Evolutionary conservation across 2,888 invertebrate genomes (phyloP), one percentile per base, ranked within the genome.

Genomic region (Tenthredo mesomela): DNA sequence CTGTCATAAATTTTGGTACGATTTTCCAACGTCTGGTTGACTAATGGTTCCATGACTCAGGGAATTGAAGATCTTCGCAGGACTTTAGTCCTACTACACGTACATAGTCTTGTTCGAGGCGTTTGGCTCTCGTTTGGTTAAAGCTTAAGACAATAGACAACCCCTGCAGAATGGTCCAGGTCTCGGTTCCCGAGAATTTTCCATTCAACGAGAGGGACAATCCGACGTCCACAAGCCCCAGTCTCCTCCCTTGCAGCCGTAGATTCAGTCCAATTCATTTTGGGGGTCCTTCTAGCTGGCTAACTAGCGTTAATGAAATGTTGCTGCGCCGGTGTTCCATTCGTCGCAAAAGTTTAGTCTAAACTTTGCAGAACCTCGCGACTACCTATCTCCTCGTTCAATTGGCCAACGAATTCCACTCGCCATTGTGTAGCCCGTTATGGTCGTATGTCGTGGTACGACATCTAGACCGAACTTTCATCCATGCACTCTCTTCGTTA

Each of bases 251-350:
- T 75, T 47, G 47, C 75, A n/a, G 10, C 18, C 78, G 78, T 33
- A 58, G 58, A 78, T 58, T 33, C 78, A 33, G 78, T 54, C 47
- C 37, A 78, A 78, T 78, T 78, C 78, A 78, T 78, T 78, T 47
- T 58, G 78, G 54, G 78, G 78, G n/a, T 78, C 54, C 78, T 78
- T 77, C 78, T 54, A 78, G 54, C 78, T 58, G 54, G 54, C 78
- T 78, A 78, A 78, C 78, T 78, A 78, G 78, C 78, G 78, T 78
- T 58, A 78, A 78, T 78, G 78, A 78, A 78, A 78, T 78, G 78
- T 78, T 78, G 78, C 78, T 58, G 43, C 78, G 54, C 78, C 75
- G n/a, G 15, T 15, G 40, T n/a, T 75, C 33, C 25, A 70, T 70
- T 15, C 70, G 33, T 15, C n/a, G 70, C 33, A 33, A 37, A 70